Base-by-base conservation (phyloP, 2,888 invertebrate genomes). In the Trachelus troglodyta region DNA sequence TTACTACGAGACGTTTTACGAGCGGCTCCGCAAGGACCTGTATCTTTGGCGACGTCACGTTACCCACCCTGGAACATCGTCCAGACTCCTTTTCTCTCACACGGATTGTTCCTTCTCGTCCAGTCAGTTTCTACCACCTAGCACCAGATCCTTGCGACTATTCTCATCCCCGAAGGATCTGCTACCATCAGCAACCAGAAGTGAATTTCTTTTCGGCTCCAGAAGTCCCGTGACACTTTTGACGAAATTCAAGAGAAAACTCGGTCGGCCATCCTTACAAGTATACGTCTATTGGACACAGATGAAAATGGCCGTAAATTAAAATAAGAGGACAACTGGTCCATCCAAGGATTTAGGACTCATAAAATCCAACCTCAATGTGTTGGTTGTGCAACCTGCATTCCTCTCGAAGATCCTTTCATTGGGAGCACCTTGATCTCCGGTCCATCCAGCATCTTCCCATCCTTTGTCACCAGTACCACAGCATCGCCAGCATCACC, bases 261-360 rank as follows among this genome's bases (percentile, higher is more conserved):
- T 56, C 23, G 0, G 56, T 56, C 9, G 2, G 23, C 23, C 23
- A 3, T 56, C 56, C 9, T 56, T 23, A 23, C 1, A 4, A 15
- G 40, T 40, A 15, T 2, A 23, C 23, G 56, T 56, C 56, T 23
- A 0, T 2, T 56, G 56, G 23, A 9, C 23, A 1, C 9, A 0
- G 56, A 23, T 23, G 56, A 56, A 56, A 56, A 56, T 56, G 56
- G 56, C 56, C 23, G 56, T 56, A 56, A 56, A 56, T 56, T 31
- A 71, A 71, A 31, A 15, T 73, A 15, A 69, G 69, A 68, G 68
- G 74, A 75, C 74, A 23, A 35, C 74, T 74, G 80, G 77, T 69
- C 77, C 75, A 79, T 73, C 73, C 78, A 81, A 83, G 81, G 83
- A 85, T 85, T 85, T 86, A 85, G 83, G 84, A 84, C 81, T 83